Evolutionary conservation across 2,113 vertebrate species (phyloP).

Genomic region (Balaenoptera acutorostrata): DNA sequence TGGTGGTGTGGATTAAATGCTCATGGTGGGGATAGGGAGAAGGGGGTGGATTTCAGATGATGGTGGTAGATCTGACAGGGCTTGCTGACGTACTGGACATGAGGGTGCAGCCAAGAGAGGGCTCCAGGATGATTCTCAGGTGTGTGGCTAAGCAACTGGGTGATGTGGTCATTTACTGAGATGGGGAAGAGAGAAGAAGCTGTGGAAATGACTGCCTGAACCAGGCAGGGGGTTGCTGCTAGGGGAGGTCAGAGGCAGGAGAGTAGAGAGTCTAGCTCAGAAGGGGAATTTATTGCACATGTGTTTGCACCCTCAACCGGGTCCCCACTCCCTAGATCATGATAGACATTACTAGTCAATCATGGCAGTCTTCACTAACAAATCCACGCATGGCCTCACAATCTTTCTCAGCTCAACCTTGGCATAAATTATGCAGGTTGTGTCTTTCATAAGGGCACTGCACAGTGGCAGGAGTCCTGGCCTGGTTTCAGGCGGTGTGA

Average conservation of each 20-base stretch:
- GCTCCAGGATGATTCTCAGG: not conserved
- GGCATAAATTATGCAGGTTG: not conserved
- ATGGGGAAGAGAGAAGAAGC: not conserved
- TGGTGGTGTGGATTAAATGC: not conserved
- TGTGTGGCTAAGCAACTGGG: not conserved
- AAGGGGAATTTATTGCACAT: not conserved
- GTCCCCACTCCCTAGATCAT: not conserved
- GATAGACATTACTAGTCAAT: not conserved
- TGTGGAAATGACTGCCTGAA: not conserved
- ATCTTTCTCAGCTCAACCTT: not conserved
- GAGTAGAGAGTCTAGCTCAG: not conserved
- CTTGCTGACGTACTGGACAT: not conserved
- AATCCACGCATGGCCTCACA: not conserved
- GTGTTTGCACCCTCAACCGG: not conserved
- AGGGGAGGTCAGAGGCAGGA: not conserved
- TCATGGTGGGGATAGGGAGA: not conserved
- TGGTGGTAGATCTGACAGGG: not conserved
- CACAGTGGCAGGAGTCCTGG: not conserved
- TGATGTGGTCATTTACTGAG: not conserved
- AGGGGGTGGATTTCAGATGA: not conserved
- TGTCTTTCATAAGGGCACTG: not conserved
- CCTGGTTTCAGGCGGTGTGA: not conserved
- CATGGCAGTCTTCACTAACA: not conserved
- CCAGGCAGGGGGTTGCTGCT: not conserved
- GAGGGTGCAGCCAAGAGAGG: not conserved